A percentile compares a stretch with the other conserved stretches of the same genome.
These are phyloP conservation scores for Baryphthengus martii DNA, from an alignment of 2,113 vertebrate species.

Conservation along the genomic window DNA sequence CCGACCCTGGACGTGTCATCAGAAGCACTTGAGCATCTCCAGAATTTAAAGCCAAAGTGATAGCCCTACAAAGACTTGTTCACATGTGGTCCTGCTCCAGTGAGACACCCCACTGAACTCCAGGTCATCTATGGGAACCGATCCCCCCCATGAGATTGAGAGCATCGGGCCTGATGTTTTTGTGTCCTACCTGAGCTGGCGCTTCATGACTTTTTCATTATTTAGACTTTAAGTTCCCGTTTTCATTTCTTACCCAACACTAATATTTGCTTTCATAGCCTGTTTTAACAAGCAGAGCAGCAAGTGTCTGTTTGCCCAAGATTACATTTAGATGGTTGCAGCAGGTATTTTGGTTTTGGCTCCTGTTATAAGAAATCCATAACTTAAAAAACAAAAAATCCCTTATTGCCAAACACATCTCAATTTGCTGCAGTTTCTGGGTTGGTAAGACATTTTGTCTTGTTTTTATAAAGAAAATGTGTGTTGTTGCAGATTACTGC, in stretches of 20 bases:
- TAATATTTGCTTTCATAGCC: background rate
- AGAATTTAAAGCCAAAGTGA: background rate
- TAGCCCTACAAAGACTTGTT: background rate
- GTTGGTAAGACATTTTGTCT: background rate
- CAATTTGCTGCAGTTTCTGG: background rate
- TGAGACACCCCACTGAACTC: background rate
- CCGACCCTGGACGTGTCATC: accelerated
- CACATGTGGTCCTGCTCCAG: background rate
- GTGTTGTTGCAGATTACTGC: background rate
- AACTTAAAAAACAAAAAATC: background rate
- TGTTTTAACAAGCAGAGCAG: background rate
- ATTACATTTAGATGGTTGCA: background rate
- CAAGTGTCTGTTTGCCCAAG: background rate
- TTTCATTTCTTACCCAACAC: background rate
- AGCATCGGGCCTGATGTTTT: background rate
- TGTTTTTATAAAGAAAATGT: background rate
- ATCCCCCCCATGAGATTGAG: too few relatives aligned
- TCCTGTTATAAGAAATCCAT: background rate
- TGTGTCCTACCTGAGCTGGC: background rate
- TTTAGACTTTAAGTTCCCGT: background rate
- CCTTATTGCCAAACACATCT: background rate
- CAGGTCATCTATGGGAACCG: too few relatives aligned
- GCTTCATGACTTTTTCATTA: background rate
- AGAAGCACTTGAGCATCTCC: background rate
- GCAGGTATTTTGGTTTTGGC: background rate